phyloP scores from a whole-genome alignment of 1,140 invertebrate genomes.

The Drosophila parabipectinata region DNA sequence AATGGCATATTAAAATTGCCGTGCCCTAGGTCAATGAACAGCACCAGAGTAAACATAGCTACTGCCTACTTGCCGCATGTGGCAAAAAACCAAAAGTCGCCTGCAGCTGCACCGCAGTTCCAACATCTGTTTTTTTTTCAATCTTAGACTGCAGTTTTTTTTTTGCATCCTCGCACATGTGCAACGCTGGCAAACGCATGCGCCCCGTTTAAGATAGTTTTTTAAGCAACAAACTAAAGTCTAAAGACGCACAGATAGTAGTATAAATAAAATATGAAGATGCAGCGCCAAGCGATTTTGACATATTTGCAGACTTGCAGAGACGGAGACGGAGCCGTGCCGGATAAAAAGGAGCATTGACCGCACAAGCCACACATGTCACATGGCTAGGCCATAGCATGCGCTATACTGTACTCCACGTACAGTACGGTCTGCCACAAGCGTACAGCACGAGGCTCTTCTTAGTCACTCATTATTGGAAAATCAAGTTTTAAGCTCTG shows the following conservation, averaged over 20 bases:
- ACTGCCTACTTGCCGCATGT: conserved; percentile 47
- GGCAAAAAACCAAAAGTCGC: conserved; percentile 52
- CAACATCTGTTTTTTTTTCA: conserved; percentile 63
- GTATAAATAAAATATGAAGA: conserved; percentile 62
- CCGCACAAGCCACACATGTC: conserved; percentile 56
- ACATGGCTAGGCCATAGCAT: conserved; percentile 37
- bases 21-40: conserved; percentile 63
- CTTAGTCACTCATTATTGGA: neutral
- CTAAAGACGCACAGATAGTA: conserved; percentile 37
- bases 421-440: conserved; percentile 46
- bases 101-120: conserved; percentile 46
- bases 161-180: conserved; percentile 70
- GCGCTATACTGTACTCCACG: conserved; percentile 14
- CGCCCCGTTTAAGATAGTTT: conserved; percentile 50
- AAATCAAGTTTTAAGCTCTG: too few species aligned
- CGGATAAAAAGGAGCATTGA: conserved; percentile 46
- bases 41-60: conserved; percentile 42
- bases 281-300: conserved; percentile 43
- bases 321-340: conserved; percentile 15
- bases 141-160: conserved; percentile 15
- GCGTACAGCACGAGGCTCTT: conserved; percentile 8
- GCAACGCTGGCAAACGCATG: conserved; percentile 53
- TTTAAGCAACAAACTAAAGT: conserved; percentile 61
- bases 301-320: conserved; percentile 53
- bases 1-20: conserved; percentile 29